Evolutionary conservation across 2,888 invertebrate genomes (phyloP), one percentile per base, ranked within the genome.

Genomic region (Megaustenia siamemsis): DNA sequence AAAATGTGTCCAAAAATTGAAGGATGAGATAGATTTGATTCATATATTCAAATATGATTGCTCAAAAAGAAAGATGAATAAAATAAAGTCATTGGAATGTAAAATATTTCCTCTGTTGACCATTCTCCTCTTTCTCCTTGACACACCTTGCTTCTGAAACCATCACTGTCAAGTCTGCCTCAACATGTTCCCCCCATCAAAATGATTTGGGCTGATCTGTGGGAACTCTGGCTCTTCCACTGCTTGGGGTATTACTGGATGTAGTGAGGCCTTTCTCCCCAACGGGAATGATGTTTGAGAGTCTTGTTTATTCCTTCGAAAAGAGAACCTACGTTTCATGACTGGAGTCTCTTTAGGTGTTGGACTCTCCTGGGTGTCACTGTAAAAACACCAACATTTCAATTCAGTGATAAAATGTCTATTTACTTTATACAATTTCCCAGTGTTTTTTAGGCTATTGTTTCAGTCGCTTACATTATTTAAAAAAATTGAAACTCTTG

Each of bases 271-370:
- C 24, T 49, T 76, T 49, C 68, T 76, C 40, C 53, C 43, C 40
- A 69, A 40, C 2, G 38, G 32, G 28, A 49, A 12, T 12, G 56
- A 56, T 38, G 66, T 8, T 21, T 45, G n/a, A 24, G 66, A 45
- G 0, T 76, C 40, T 40, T 60, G 38, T 32, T 43, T 63, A n/a
- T 76, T 83, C 18, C 35, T 49, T 38, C 49, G 60, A 56, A 83
- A 83, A 35, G 83, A 83, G 40, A 83, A 83, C 32, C 83, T 83
- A 68, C 83, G 83, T 68, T 83, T 83, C 63, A 77, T 76, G 43
- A 21, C 77, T 5, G 83, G 76, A 43, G 78, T 78, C 49, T 28
- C n/a, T 24, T n/a, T 32, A 38, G 82, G 32, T 18, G 63, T 76
- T 6, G 73, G 6, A 49, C 56, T 68, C 35, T 83, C 83, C 56